Evolutionary conservation across 2,797 vertebrate genomes (phyloP).

Genomic region (Siniperca undulata): DNA sequence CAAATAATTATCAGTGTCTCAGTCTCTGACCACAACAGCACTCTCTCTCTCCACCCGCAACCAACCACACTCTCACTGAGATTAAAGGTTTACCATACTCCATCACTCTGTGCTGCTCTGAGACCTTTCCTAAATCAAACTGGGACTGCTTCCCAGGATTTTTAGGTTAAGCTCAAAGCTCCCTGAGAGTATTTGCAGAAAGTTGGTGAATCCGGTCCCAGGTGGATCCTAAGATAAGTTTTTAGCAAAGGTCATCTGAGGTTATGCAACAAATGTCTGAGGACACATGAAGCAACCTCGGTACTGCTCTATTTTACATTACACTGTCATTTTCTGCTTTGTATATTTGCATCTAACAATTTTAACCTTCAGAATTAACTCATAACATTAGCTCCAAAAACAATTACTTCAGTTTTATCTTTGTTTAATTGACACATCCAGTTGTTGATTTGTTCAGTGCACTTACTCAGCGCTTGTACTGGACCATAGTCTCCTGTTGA

Average conservation of each 20-base stretch:
- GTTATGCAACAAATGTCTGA: constrained; percentile 1
- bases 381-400: too few relatives aligned
- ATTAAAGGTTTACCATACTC: not conserved
- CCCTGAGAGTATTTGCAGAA: not conserved
- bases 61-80: not conserved
- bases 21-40: too few relatives aligned
- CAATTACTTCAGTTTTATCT: too few relatives aligned
- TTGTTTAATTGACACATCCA: too few relatives aligned
- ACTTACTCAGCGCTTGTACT: too few relatives aligned
- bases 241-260: not conserved
- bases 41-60: not conserved
- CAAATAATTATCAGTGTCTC: too few relatives aligned
- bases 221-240: not conserved
- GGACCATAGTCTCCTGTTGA: too few relatives aligned
- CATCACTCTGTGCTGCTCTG: not conserved
- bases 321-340: too few relatives aligned
- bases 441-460: too few relatives aligned
- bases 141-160: not conserved
- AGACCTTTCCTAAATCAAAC: not conserved
- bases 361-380: too few relatives aligned
- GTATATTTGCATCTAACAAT: too few relatives aligned
- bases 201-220: not conserved
- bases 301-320: too few relatives aligned
- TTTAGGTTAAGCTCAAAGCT: not conserved
- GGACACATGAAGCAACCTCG: not conserved